A percentile compares a stretch with the other conserved stretches of the same genome.
Evolutionary conservation across 92 coral and sea anemone genomes (phyloP).

Genomic region (Parazoanthus darwini): DNA sequence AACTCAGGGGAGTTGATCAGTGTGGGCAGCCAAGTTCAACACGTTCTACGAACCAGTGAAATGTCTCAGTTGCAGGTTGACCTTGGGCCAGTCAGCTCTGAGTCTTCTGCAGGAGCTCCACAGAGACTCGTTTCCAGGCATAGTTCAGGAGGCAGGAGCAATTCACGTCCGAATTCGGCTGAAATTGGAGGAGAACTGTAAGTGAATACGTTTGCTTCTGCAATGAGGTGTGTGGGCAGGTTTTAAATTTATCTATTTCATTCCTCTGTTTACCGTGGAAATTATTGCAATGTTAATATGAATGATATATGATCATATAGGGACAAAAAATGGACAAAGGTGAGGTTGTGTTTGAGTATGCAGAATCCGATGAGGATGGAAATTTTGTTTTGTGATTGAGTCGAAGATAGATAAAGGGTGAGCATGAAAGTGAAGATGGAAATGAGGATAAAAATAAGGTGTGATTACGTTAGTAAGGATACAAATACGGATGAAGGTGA

Average conservation of each 20-base stretch:
- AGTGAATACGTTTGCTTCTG: slow-evolving; percentile 35
- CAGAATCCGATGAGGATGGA: not conserved
- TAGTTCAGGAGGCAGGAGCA: slow-evolving; percentile 1
- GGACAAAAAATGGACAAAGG: not conserved
- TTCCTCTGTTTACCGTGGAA: not conserved
- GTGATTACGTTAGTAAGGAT: not conserved
- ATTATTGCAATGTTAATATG: not conserved
- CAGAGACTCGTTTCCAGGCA: slow-evolving; percentile 8
- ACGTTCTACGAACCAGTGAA: not conserved
- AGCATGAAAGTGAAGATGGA: not conserved
- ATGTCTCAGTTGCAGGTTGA: slow-evolving; percentile 30
- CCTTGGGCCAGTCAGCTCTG: slow-evolving; percentile 20
- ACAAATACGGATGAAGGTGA: not conserved
- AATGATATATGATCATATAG: not conserved
- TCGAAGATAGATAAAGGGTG: not conserved
- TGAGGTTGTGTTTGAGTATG: not conserved
- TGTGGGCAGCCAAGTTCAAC: slow-evolving; percentile 4
- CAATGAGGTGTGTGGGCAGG: not conserved
- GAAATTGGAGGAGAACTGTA: slow-evolving; percentile 84
- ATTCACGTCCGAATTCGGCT: slow-evolving; percentile 75
- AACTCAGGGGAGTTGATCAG: slow-evolving; percentile 24
- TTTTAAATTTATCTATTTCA: not conserved
- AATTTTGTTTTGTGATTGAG: not conserved
- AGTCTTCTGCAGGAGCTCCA: slow-evolving; percentile 3
- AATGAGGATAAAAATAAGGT: not conserved